Conservation (phyloP, 92 coral and sea anemone genomes). For the Bergia puertoricense region DNA sequence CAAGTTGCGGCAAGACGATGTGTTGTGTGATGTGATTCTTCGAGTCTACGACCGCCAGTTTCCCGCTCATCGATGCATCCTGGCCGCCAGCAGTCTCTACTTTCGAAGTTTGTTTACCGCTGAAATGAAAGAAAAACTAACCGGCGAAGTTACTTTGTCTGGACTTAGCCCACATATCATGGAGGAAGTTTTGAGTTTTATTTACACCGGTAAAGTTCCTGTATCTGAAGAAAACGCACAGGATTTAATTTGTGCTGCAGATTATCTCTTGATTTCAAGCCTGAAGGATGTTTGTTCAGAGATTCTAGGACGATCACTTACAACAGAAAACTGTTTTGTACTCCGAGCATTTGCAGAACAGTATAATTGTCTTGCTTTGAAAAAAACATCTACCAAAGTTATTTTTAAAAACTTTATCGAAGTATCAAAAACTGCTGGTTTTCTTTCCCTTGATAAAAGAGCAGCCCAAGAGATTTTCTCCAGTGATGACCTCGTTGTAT, state of each 20-base stretch:
- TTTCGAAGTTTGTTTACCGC: conserved; percentile 78
- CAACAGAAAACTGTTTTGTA: conserved; percentile 75
- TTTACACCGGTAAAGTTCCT: conserved; percentile 76
- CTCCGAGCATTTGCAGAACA: conserved; percentile 82
- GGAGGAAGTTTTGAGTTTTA: conserved; percentile 68
- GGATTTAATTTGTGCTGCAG: conserved; percentile 77
- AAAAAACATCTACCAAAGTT: conserved; percentile 61
- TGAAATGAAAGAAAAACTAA: conserved; percentile 75
- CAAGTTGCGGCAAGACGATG: conserved; percentile 60
- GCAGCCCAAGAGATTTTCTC: conserved; percentile 66
- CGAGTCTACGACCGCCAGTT: conserved; percentile 60
- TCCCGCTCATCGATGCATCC: conserved; percentile 71
- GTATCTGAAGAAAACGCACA: conserved; percentile 70
- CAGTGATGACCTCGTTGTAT: conserved; percentile 77
- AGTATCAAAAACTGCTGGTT: conserved; percentile 75
- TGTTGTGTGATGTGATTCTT: conserved; percentile 82
- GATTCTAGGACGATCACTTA: conserved; percentile 61
- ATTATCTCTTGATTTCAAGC: conserved; percentile 76
- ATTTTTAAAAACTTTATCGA: conserved; percentile 75
- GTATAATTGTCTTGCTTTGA: conserved; percentile 69
- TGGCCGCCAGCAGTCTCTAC: conserved; percentile 84
- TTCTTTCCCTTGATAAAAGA: conserved; percentile 58
- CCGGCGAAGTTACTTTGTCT: conserved; percentile 66
- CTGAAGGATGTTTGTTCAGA: conserved; percentile 76
- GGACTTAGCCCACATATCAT: conserved; percentile 61